Conservation (phyloP, 2,797 vertebrate species). For the Martes flavigula region DNA sequence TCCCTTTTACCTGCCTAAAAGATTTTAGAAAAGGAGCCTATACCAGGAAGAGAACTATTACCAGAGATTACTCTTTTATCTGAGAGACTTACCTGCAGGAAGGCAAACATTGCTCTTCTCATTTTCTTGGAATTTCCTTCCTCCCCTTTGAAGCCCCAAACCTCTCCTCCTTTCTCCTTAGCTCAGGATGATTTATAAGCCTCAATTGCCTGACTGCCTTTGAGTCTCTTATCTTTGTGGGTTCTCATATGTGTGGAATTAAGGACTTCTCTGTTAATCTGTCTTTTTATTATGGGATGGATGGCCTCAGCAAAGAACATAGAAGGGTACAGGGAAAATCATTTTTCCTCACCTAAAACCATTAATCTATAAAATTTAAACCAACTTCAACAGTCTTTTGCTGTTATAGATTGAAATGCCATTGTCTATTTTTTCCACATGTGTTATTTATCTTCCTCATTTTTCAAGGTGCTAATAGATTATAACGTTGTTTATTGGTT, state of each 20-base stretch:
- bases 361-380: not conserved
- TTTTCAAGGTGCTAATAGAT: not conserved
- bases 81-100: not conserved
- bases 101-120: not conserved
- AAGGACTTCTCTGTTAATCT: not conserved
- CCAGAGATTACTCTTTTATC: not conserved
- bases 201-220: not conserved
- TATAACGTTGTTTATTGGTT: not conserved
- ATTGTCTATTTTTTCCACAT: not conserved
- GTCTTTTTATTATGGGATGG: not conserved
- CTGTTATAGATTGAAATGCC: not conserved
- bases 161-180: not conserved
- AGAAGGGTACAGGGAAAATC: not conserved
- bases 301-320: not conserved
- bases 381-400: not conserved
- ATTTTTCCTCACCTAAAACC: not conserved
- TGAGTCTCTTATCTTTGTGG: not conserved
- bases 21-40: not conserved
- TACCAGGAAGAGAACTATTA: not conserved
- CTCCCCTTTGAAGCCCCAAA: not conserved
- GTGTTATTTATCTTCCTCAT: not conserved
- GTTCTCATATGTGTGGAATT: not conserved
- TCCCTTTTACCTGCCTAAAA: not conserved
- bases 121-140: not conserved
- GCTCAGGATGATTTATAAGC: not conserved